Base-by-base conservation (phyloP, 2,888 invertebrate species). In the Pardosa pseudoannulata region DNA sequence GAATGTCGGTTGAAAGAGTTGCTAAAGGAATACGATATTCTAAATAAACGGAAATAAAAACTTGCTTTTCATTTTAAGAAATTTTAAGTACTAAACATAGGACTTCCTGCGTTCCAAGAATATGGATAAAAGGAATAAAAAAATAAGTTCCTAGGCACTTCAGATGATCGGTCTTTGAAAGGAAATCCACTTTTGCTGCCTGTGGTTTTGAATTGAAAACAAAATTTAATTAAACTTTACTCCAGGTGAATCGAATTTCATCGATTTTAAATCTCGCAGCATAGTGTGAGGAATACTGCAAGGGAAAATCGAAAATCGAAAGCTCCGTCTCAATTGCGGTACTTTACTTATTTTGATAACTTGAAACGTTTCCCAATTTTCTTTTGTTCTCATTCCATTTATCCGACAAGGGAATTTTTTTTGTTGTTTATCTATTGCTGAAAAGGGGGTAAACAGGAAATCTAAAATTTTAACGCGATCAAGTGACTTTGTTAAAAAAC, bases 171-270 rank as follows among this genome's bases (percentile, higher is more conserved):
- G 11, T 0, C 28, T 62, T 16, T 28, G 62, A 62, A 62, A 28
- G 27, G 6, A 27, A 0, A 62, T 28, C 28, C 27, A 28, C 62
- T 28, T 11, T 11, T 36, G 39, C 65, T n/a, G 31, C 28, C 29
- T 13, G 46, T 46, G 46, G 13, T 29, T 76, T 78, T 32, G 67
- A 70, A 76, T 41, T 71, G 71, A 76, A 72, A 65, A 72, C 31
- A 28, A 83, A 83, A 83, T 78, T 83, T 83, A 83, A 83, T 83
- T 82, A 82, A 82, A 82, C 75, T 75, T 79, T 82, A 82, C 82
- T 83, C 46, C 65, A 78, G 65, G 72, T 71, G 50, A 76, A 83
- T 83, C 83, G 76, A 78, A 78, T 23, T 67, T 65, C 65, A 83
- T 83, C 76, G 83, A 83, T 83, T 83, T 72, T 71, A 76, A 78